A percentile compares a stretch with the other conserved stretches of the same genome.
phyloP scores from a whole-genome alignment of 2,797 vertebrate species.

The Eulemur mongoz region DNA sequence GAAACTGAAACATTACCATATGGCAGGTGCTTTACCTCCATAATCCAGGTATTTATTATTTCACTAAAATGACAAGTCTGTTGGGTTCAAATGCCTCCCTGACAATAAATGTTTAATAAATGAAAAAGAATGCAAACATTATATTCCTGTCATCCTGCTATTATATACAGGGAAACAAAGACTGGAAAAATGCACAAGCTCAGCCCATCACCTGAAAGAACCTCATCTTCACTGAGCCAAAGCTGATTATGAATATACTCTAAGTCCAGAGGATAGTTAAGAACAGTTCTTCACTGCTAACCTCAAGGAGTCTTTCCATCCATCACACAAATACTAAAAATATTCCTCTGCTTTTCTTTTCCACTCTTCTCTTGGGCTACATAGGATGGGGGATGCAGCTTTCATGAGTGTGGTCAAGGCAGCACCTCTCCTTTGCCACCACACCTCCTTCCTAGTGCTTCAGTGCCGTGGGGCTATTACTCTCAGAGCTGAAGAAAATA shows the following conservation, averaged over 20 bases:
- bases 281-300: background rate
- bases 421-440: background rate
- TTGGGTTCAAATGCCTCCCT: constrained; percentile 8
- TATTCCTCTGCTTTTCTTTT: background rate
- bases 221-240: background rate
- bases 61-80: background rate
- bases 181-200: background rate
- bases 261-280: background rate
- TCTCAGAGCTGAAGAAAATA: constrained; percentile 49
- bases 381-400: background rate
- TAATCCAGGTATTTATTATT: background rate
- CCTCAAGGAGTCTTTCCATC: background rate
- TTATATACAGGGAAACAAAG: background rate
- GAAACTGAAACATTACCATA: background rate
- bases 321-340: background rate
- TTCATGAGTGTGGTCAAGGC: background rate
- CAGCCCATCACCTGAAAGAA: background rate
- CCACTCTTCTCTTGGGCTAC: background rate
- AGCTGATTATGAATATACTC: background rate
- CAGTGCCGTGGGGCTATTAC: background rate
- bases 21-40: background rate
- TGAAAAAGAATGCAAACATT: background rate
- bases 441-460: background rate
- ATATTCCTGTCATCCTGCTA: background rate
- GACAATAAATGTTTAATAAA: constrained; percentile 49